phyloP scores from a whole-genome alignment of 2,888 invertebrate species.

The Oscheius sp. region DNA sequence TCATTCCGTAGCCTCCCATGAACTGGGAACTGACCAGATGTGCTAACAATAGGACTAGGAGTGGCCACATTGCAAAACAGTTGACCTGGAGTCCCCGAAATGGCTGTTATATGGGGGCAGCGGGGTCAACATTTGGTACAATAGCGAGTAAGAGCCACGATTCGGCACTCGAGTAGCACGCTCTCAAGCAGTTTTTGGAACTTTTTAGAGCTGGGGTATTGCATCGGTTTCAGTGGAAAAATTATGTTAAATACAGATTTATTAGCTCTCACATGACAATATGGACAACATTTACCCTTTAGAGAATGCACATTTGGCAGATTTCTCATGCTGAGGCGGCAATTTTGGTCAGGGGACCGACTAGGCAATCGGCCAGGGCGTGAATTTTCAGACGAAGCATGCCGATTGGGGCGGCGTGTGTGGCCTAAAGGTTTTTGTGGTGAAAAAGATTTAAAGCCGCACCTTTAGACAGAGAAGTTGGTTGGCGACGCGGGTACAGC shows the following conservation, averaged over 20 bases:
- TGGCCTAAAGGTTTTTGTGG: constrained; percentile 36
- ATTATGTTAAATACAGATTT: no score
- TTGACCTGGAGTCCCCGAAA: neutral
- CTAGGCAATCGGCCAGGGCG: constrained; percentile 48
- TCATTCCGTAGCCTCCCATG: constrained; percentile 21
- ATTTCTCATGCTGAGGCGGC: no score
- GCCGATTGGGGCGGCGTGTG: constrained; percentile 47
- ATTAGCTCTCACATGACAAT: no score
- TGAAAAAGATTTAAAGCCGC: neutral
- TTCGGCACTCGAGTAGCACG: constrained; percentile 24
- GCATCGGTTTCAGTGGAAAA: no score
- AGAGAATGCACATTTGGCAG: no score
- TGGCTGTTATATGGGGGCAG: constrained; percentile 7
- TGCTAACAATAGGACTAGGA: constrained; percentile 9
- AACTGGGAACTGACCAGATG: neutral
- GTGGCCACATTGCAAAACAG: constrained; percentile 1
- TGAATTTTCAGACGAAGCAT: constrained; percentile 54
- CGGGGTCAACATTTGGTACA: constrained; percentile 14
- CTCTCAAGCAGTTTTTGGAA: constrained; percentile 22
- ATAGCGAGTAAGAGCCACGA: constrained; percentile 27
- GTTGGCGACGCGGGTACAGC: constrained; percentile 42
- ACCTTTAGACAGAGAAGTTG: constrained; percentile 49
- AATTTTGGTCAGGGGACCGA: constrained; percentile 41
- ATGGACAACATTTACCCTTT: no score
- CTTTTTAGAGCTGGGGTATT: constrained; percentile 1